Base-by-base conservation (phyloP, 2,888 invertebrate genomes). In the Tholera decimalis region DNA sequence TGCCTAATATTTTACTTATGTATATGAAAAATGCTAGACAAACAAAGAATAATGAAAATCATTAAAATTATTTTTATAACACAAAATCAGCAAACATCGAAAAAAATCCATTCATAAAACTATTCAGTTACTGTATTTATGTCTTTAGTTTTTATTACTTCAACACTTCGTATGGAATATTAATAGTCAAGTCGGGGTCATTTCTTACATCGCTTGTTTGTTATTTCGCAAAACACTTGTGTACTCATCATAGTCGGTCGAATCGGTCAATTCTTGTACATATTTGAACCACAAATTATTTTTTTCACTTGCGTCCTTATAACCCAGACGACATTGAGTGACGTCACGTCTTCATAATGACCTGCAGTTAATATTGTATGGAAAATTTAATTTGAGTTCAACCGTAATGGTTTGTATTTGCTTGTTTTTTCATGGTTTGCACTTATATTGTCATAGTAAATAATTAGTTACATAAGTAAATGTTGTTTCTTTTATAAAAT, bases 261-360 rank as follows among this genome's bases (percentile, higher is more conserved):
- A 89, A 92, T 90, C 92, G 92, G 93, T 91, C 92, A 92, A 82
- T 85, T 83, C 72, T 56, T 71, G 57, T 67, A 64, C 55, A 63
- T 69, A 68, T 82, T 83, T 56, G 66, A 79, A 85, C 77, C 76
- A 77, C 80, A 80, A 85, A 86, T 84, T 87, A 87, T 89, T 89
- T 85, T 88, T 88, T 86, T 86, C 90, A 92, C 89, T 87, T 90
- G 90, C 83, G 88, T 87, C 78, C 83, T 85, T 86, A 81, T 84
- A 87, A 89, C 89, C 89, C 88, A 91, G 91, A 89, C 91, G 85
- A 83, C 85, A 88, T 88, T 87, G 85, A 81, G 54, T 79, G 85
- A 85, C 82, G 87, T 87, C 85, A 87, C 80, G 61, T 66, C 51
- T 61, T 79, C 61, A 69, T 67, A 73, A 67, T 76, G 77, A 65